These are phyloP conservation scores for Pseudomyrmex concolor DNA, from an alignment of 1,140 invertebrate species.

Conservation along the genomic window DNA sequence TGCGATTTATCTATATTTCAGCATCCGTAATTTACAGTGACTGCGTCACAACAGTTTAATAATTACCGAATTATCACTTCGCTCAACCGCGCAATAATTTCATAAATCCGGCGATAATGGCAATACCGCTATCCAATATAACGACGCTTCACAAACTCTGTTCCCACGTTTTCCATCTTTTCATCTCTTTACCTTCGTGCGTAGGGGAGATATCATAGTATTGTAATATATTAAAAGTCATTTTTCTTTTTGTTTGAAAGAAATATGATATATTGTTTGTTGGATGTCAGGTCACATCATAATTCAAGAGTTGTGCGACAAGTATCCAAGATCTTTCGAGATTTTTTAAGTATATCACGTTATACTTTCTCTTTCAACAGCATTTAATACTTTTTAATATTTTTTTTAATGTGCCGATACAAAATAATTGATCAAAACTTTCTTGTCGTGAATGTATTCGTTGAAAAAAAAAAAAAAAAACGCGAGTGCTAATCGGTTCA, in stretches of 20 bases:
- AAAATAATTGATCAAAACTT: neutral
- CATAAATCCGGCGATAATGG: conserved; percentile 37
- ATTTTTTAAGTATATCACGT: no score
- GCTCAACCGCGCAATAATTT: conserved; percentile 28
- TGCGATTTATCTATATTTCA: conserved; percentile 30
- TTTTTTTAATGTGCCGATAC: no score
- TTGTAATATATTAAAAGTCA: neutral
- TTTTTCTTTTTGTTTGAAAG: neutral
- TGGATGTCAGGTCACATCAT: neutral
- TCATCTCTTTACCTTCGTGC: neutral
- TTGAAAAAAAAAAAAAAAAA: neutral
- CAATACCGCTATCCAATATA: neutral
- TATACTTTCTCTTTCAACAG: neutral
- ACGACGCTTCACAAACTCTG: neutral
- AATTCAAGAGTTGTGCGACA: no score
- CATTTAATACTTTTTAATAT: neutral
- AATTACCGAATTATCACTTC: conserved; percentile 50
- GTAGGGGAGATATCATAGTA: neutral
- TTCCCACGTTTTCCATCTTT: neutral
- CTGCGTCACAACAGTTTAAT: conserved; percentile 42
- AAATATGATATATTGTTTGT: neutral
- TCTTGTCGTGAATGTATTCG: neutral
- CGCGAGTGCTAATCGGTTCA: neutral
- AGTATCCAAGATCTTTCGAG: no score
- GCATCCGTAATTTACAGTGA: conserved; percentile 18